A percentile compares a stretch with the other conserved stretches of the same genome.
These are phyloP conservation scores for Galeopsomyia nigrocyanea DNA, from an alignment of 2,888 invertebrate genomes.

Conservation along the genomic window DNA sequence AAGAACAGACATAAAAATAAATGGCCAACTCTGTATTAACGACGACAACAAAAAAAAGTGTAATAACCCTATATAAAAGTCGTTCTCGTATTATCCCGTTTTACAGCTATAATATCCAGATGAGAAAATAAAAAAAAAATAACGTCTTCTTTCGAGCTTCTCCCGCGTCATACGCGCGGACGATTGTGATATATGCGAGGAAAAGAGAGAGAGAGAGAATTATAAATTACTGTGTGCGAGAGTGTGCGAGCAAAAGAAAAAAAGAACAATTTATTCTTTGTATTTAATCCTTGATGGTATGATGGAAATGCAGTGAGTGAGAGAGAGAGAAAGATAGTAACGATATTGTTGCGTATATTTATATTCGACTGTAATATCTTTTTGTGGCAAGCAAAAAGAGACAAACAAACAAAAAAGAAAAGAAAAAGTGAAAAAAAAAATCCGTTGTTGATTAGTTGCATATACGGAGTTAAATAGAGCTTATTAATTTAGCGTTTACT, in stretches of 20 bases:
- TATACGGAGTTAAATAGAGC: constrained; percentile 36
- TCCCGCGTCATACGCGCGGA: constrained; percentile 37
- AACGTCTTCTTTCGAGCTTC: constrained; percentile 47
- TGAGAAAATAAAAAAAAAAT: constrained; percentile 23
- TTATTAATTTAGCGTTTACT: constrained; percentile 33
- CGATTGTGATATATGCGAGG: constrained; percentile 49
- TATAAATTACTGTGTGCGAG: constrained; percentile 40
- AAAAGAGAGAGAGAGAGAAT: constrained; percentile 36
- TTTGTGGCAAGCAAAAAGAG: constrained; percentile 41
- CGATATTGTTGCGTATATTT: constrained; percentile 59
- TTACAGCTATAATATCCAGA: constrained; percentile 24
- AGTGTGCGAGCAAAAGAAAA: constrained; percentile 15
- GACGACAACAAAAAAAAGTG: constrained; percentile 14
- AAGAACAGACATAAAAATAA: background rate
- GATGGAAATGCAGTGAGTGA: constrained; percentile 33
- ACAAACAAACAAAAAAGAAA: constrained; percentile 9
- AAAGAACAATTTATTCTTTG: constrained; percentile 45
- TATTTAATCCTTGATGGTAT: constrained; percentile 39
- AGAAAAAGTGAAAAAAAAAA: constrained; percentile 23
- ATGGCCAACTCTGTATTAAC: constrained; percentile 14
- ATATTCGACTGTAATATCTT: constrained; percentile 53
- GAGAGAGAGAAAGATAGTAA: constrained; percentile 32
- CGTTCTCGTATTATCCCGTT: constrained; percentile 31
- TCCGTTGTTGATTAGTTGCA: constrained; percentile 59
- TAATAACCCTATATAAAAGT: constrained; percentile 17